phyloP scores from a whole-genome alignment of 2,797 vertebrate species.

The Hephaestus fuliginosus region DNA sequence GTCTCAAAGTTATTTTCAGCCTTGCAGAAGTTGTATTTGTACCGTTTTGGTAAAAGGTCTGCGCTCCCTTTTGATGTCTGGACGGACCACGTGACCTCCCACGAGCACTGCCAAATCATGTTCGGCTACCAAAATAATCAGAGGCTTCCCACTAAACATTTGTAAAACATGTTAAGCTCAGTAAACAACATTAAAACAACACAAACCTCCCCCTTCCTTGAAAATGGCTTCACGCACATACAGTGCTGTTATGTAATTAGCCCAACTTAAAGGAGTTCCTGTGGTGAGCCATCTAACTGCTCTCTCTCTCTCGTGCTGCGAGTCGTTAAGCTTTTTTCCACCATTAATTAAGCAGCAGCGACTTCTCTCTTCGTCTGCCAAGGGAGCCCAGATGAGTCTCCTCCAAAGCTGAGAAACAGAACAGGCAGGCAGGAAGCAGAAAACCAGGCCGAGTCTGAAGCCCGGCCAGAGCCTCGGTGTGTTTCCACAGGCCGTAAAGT shows the following conservation, averaged over 20 bases:
- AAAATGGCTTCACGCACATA: background rate
- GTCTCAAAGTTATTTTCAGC: background rate
- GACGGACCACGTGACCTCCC: background rate
- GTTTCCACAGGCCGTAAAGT: conserved; percentile 39
- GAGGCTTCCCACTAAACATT: background rate
- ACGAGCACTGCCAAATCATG: background rate
- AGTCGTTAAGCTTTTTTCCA: conserved; percentile 61
- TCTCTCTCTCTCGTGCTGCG: conserved; percentile 32
- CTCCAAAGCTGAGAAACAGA: conserved; percentile 40
- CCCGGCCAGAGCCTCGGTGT: conserved; percentile 40
- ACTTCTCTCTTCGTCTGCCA: conserved; percentile 70
- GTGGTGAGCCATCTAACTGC: conserved; percentile 42
- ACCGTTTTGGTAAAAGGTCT: background rate
- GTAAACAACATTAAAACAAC: conserved; percentile 7
- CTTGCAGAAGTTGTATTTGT: background rate
- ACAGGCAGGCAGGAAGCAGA: conserved; percentile 15
- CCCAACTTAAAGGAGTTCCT: conserved; percentile 57
- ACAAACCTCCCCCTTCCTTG: background rate
- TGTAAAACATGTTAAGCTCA: conserved; percentile 1
- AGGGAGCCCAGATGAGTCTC: conserved; percentile 58
- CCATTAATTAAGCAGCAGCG: conserved; percentile 72
- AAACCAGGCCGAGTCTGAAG: conserved; percentile 28
- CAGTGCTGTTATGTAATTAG: conserved; percentile 68
- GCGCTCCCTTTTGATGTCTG: background rate
- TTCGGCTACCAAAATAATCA: conserved; percentile 5